phyloP scores from a whole-genome alignment of 2,113 vertebrate genomes.

The Pollimyrus isidori region DNA sequence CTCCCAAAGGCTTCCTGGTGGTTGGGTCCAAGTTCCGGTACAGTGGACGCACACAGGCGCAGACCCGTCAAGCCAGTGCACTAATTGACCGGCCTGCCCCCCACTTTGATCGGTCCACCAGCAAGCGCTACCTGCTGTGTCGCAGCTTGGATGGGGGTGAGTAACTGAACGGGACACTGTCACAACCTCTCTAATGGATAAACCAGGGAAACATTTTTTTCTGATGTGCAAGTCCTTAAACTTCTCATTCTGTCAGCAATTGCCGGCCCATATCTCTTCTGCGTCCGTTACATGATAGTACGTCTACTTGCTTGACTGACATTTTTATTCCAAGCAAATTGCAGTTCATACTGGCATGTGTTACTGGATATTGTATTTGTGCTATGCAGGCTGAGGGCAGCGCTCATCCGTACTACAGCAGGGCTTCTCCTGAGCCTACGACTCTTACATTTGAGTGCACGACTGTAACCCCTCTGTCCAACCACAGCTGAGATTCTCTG shows the following conservation, averaged over 20 bases:
- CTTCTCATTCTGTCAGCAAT: background rate
- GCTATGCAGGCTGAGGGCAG: background rate
- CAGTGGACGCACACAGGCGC: slow-evolving; percentile 92
- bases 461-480: background rate
- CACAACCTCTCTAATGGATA: background rate
- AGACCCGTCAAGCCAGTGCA: slow-evolving; percentile 89
- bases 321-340: background rate
- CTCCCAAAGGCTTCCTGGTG: slow-evolving; percentile 93
- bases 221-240: background rate
- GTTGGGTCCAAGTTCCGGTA: slow-evolving; percentile 99
- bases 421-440: background rate
- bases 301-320: background rate
- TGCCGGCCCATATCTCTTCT: background rate
- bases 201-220: background rate
- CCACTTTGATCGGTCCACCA: slow-evolving; percentile 88
- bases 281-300: background rate
- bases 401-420: background rate
- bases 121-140: slow-evolving; percentile 92
- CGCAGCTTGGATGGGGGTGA: slow-evolving; percentile 93
- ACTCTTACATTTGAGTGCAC: background rate
- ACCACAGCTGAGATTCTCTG: background rate
- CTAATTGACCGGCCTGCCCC: slow-evolving; percentile 90
- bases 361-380: background rate
- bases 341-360: background rate
- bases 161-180: background rate